Percentiles rank a stretch among this genome's conserved stretches.
These are phyloP conservation scores for Galerucella nymphaeae DNA, from an alignment of 2,888 invertebrate genomes.

Conservation along the genomic window DNA sequence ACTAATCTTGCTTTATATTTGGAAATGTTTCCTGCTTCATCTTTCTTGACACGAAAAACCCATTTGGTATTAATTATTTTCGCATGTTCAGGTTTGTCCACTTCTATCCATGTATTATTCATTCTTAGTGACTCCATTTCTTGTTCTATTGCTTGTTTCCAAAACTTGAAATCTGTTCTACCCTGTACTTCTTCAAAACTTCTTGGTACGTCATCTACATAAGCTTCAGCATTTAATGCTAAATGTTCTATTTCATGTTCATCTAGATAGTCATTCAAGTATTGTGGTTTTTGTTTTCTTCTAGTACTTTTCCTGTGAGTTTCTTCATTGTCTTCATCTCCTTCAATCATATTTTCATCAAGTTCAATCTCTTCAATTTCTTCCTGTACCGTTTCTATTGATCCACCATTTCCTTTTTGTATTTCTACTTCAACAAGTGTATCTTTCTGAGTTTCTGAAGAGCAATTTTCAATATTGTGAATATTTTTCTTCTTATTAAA, in stretches of 20 bases:
- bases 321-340: not conserved
- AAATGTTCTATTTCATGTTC: slow-evolving; percentile 2
- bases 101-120: too few relatives aligned
- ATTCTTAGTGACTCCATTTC: too few relatives aligned
- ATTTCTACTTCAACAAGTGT: not conserved
- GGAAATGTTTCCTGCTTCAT: too few relatives aligned
- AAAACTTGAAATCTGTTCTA: too few relatives aligned
- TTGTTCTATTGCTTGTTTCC: too few relatives aligned
- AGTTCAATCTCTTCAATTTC: slow-evolving; percentile 2
- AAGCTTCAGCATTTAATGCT: not conserved
- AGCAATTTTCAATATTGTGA: not conserved
- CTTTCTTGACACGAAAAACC: too few relatives aligned
- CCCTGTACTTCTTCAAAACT: too few relatives aligned
- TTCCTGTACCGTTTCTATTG: not conserved
- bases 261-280: slow-evolving; percentile 1
- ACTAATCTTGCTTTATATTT: slow-evolving; percentile 26
- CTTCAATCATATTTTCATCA: not conserved
- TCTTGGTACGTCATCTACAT: not conserved
- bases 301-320: not conserved
- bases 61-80: too few relatives aligned
- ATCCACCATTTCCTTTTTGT: not conserved
- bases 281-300: slow-evolving; percentile 1
- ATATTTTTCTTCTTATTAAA: not conserved
- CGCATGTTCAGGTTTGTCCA: too few relatives aligned
- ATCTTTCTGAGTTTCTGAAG: not conserved